Base-by-base conservation (phyloP, 1,140 invertebrate species). In the Coelopa frigida region DNA sequence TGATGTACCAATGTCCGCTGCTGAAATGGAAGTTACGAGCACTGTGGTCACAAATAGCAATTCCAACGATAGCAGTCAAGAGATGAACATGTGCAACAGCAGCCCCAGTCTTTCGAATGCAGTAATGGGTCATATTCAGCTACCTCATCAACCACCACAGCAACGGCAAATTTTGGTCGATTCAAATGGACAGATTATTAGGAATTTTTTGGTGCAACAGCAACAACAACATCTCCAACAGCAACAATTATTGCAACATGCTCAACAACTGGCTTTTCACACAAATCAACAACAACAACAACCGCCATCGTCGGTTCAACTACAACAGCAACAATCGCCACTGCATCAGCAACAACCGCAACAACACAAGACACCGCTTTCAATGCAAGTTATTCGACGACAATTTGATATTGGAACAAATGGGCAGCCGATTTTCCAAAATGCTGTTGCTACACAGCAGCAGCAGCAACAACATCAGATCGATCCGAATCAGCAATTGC, bases 1-100 rank as follows among this genome's bases (percentile, higher is more conserved):
- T 29, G 64, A 68, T 43, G 63, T 68, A 5, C 64, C 61, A 2
- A 62, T 68, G 59, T 61, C 64, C n/a, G 57, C 60, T 11, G 58
- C 61, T 10, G 66, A 69, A 53, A 64, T 66, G 61, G 66, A 69
- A 40, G 66, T 69, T 0, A 58, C 62, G n/a, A 69, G 66, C 42
- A 69, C 65, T 0, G 66, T 69, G 8, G 54, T 63, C 14, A 68
- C 62, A 17, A 68, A 63, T 44, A 64, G 59, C 52, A 68, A 68
- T 49, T 65, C 61, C 38, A 63, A 63, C 31, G 67, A 69, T 48
- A 69, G 65, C 50, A 58, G 53, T 44, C 63, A 67, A 36, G 36
- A 59, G 14, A 64, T 58, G 18, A 44, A 57, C 18, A 59, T 62
- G 47, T 59, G 61, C 57, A 50, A 23, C 53, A 38, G 17, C 44